A percentile compares a stretch with the other conserved stretches of the same genome.
phyloP scores from a whole-genome alignment of 2,888 invertebrate genomes.

The Oxyscelio sp. region DNA sequence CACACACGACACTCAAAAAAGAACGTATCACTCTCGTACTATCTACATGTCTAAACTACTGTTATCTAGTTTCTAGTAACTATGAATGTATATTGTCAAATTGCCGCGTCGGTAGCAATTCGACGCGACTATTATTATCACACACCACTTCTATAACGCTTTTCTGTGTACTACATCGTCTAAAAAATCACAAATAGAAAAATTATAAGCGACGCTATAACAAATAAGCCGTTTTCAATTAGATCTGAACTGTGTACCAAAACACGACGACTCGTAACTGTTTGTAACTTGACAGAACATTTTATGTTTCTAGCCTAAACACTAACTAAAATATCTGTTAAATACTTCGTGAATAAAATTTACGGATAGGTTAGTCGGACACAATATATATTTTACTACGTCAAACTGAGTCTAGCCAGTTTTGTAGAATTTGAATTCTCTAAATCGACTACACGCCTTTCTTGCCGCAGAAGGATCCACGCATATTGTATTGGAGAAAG shows the following conservation, averaged over 20 bases:
- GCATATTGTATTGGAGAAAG: slow-evolving; percentile 32
- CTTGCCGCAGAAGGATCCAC: slow-evolving; percentile 83
- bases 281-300: slow-evolving; percentile 66
- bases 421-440: slow-evolving; percentile 83
- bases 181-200: slow-evolving; percentile 77
- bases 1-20: slow-evolving; percentile 79
- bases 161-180: slow-evolving; percentile 79
- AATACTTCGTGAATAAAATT: slow-evolving; percentile 78
- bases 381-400: slow-evolving; percentile 65
- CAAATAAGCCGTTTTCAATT: slow-evolving; percentile 61
- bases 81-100: slow-evolving; percentile 76
- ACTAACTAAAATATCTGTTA: slow-evolving; percentile 79
- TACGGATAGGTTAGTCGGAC: slow-evolving; percentile 83
- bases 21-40: slow-evolving; percentile 83
- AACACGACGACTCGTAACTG: slow-evolving; percentile 65
- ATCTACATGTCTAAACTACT: slow-evolving; percentile 85
- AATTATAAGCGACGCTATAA: slow-evolving; percentile 70
- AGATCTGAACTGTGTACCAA: slow-evolving; percentile 55
- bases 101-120: slow-evolving; percentile 73
- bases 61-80: slow-evolving; percentile 77
- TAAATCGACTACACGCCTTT: slow-evolving; percentile 84
- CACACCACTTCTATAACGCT: slow-evolving; percentile 77
- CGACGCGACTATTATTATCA: slow-evolving; percentile 65
- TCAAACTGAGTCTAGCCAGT: slow-evolving; percentile 83
- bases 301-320: slow-evolving; percentile 70